Percentiles rank a stretch among this genome's conserved stretches.
phyloP scores from a whole-genome alignment of 2,113 vertebrate genomes.

The Planiliza haematocheilus region DNA sequence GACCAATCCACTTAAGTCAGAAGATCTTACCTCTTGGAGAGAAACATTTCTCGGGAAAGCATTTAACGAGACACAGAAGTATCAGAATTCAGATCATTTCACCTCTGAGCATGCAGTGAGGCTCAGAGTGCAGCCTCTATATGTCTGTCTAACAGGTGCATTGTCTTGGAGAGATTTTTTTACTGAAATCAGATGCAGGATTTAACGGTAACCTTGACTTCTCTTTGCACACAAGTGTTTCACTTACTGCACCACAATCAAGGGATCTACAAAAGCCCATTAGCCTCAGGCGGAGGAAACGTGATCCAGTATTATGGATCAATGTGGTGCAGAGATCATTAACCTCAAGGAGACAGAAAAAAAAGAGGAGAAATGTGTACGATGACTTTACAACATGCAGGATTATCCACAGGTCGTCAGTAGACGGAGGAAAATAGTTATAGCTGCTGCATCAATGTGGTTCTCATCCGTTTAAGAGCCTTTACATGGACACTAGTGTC shows the following conservation, averaged over 20 bases:
- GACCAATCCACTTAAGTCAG: conserved; percentile 19
- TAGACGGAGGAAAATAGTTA: too few species aligned
- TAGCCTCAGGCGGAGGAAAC: conserved; percentile 29
- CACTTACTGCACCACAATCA: conserved; percentile 21
- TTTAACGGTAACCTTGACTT: conserved; percentile 53
- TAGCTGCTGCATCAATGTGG: too few species aligned
- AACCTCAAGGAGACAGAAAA: conserved; percentile 19
- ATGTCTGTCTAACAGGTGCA: conserved; percentile 23
- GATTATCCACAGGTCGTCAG: too few species aligned
- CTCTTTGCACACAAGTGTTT: conserved; percentile 38
- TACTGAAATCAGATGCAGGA: conserved; percentile 8
- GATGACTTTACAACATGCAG: background rate
- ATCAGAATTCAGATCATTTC: conserved; percentile 56
- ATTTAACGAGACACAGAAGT: conserved; percentile 75
- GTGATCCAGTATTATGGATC: conserved; percentile 32
- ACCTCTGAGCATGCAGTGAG: conserved; percentile 13
- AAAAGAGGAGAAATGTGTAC: background rate
- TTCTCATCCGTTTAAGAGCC: too few species aligned
- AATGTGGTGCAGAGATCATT: conserved; percentile 4
- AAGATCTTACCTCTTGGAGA: conserved; percentile 80
- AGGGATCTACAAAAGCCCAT: conserved; percentile 34
- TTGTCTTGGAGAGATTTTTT: conserved; percentile 19
- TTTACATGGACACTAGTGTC: too few species aligned
- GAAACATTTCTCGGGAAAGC: conserved; percentile 80
- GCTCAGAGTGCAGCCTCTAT: background rate